Conservation (phyloP, 1,140 invertebrate genomes). For the Drosophila bifasciata region DNA sequence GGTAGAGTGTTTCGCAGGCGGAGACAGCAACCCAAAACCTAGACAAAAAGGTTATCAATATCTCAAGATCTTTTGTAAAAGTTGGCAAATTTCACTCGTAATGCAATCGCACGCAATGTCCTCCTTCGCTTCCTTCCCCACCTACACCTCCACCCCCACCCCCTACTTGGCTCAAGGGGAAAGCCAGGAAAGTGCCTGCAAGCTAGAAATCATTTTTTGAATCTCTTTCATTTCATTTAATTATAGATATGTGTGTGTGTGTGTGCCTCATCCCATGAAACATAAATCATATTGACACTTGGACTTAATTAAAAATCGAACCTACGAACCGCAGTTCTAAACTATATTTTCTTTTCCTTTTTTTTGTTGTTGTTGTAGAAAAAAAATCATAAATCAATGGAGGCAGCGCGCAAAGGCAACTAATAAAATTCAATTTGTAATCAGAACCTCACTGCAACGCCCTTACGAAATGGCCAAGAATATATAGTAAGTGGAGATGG, state of each 20-base stretch:
- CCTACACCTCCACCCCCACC: neutral
- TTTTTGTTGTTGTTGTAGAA: too few species aligned
- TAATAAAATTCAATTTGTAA: constrained; percentile 81
- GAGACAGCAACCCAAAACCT: constrained; percentile 55
- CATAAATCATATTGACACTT: constrained; percentile 77
- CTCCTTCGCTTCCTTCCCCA: constrained; percentile 4
- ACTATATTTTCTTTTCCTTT: constrained; percentile 16
- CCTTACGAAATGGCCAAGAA: constrained; percentile 42
- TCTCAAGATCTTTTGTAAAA: constrained; percentile 66
- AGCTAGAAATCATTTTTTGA: constrained; percentile 39
- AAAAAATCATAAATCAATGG: constrained; percentile 80
- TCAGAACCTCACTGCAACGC: constrained; percentile 67
- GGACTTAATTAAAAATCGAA: constrained; percentile 65
- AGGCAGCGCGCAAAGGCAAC: constrained; percentile 58
- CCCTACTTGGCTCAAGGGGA: constrained; percentile 26
- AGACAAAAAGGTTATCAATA: constrained; percentile 74
- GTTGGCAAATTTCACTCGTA: constrained; percentile 74
- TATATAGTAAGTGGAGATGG: constrained; percentile 12
- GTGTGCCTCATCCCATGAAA: neutral
- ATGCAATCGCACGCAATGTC: constrained; percentile 80
- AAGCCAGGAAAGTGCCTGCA: constrained; percentile 35
- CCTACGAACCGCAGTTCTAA: constrained; percentile 42
- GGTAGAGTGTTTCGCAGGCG: constrained; percentile 11
- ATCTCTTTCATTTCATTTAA: constrained; percentile 55
- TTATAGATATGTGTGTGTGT: constrained; percentile 50